Evolutionary conservation across 2,797 vertebrate genomes (phyloP).

Genomic region (Anabacerthia variegaticeps): DNA sequence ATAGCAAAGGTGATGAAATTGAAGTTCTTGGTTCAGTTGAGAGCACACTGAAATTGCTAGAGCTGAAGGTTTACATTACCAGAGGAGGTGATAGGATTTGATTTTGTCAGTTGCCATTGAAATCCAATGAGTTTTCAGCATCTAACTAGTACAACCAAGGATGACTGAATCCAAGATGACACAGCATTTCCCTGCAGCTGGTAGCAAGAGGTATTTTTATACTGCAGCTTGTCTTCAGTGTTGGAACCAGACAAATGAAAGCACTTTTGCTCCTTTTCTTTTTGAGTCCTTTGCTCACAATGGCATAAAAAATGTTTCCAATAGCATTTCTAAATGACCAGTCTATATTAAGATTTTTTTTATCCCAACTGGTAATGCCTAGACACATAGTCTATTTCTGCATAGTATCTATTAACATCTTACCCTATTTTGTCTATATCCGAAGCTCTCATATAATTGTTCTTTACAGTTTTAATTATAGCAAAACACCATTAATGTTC

Average conservation of each 20-base stretch:
- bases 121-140: background rate
- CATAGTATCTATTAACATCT: background rate
- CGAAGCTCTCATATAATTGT: slow-evolving; percentile 36
- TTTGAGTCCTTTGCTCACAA: background rate
- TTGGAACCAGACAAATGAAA: background rate
- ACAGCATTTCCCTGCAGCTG: background rate
- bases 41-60: background rate
- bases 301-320: background rate
- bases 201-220: background rate
- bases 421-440: background rate
- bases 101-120: background rate
- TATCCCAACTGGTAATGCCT: background rate
- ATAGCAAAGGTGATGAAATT: background rate
- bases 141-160: background rate
- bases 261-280: background rate
- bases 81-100: background rate
- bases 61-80: background rate
- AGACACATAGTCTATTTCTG: background rate
- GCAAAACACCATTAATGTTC: background rate
- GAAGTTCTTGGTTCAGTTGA: background rate
- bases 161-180: background rate
- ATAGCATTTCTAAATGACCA: background rate
- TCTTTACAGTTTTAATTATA: slow-evolving; percentile 66
- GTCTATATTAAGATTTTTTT: background rate
- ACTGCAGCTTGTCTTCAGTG: background rate